phyloP scores from a whole-genome alignment of 2,797 vertebrate species.

The Hirundo rustica region DNA sequence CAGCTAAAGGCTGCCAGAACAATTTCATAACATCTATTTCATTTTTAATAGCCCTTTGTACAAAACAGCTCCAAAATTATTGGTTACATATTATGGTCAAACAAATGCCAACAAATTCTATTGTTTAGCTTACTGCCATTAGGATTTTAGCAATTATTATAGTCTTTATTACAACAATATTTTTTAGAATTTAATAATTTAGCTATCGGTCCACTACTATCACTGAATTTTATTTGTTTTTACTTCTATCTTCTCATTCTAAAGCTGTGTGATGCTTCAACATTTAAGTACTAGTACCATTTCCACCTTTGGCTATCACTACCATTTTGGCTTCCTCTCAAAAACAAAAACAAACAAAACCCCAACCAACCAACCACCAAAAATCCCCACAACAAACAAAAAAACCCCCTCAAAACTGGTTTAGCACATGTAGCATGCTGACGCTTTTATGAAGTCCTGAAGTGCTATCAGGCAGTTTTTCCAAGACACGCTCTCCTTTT shows the following conservation, averaged over 20 bases:
- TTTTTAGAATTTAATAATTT: neutral
- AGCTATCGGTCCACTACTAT: neutral
- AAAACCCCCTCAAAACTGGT: neutral
- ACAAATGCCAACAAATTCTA: slow-evolving; percentile 25
- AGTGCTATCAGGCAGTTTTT: neutral
- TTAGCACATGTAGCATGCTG: neutral
- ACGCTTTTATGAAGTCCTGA: neutral
- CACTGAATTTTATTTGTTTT: neutral
- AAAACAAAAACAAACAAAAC: neutral
- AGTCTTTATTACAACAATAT: neutral
- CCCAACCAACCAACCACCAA: neutral
- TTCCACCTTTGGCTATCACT: neutral
- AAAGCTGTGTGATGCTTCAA: neutral
- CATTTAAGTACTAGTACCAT: neutral
- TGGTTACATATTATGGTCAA: slow-evolving; percentile 23
- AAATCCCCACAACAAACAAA: neutral
- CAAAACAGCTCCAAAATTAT: slow-evolving; percentile 14
- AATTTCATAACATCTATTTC: slow-evolving; percentile 32
- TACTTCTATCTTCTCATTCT: neutral
- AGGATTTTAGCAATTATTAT: slow-evolving; percentile 20
- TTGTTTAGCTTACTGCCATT: neutral
- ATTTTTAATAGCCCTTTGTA: slow-evolving; percentile 48
- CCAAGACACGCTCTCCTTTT: neutral
- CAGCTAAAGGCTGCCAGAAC: slow-evolving; percentile 52
- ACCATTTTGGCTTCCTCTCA: neutral